A percentile compares a stretch with the other conserved stretches of the same genome.
These are phyloP conservation scores for Aphelocoma californica DNA, from an alignment of 2,797 vertebrate species.

Conservation along the genomic window DNA sequence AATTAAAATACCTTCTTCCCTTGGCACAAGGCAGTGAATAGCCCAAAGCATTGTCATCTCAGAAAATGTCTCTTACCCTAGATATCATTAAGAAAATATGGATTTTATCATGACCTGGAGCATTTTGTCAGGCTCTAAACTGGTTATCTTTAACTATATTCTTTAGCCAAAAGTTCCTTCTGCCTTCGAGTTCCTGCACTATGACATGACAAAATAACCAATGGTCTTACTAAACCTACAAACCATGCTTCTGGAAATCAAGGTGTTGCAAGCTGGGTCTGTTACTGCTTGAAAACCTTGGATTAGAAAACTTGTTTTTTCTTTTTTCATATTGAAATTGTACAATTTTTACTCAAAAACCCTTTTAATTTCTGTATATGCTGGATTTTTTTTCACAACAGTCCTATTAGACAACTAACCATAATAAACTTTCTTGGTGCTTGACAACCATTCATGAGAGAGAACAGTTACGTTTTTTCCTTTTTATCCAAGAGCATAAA, in stretches of 20 bases:
- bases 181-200: not conserved
- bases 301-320: accelerated
- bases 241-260: not conserved
- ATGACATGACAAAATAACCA: not conserved
- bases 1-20: not conserved
- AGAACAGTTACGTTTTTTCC: not conserved
- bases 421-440: not conserved
- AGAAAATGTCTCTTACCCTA: not conserved
- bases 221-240: not conserved
- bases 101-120: not conserved
- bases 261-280: not conserved
- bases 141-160: not conserved
- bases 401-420: not conserved
- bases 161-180: not conserved
- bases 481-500: not conserved
- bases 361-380: not conserved
- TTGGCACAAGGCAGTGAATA: not conserved
- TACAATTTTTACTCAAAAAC: not conserved
- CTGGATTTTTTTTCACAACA: not conserved
- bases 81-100: not conserved
- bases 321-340: not conserved
- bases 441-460: accelerated
- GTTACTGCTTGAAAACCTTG: not conserved
- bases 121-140: not conserved
- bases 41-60: not conserved